A percentile compares a stretch with the other conserved stretches of the same genome.
Conservation (phyloP, 2,797 vertebrate species). For the Eremophila alpestris region DNA sequence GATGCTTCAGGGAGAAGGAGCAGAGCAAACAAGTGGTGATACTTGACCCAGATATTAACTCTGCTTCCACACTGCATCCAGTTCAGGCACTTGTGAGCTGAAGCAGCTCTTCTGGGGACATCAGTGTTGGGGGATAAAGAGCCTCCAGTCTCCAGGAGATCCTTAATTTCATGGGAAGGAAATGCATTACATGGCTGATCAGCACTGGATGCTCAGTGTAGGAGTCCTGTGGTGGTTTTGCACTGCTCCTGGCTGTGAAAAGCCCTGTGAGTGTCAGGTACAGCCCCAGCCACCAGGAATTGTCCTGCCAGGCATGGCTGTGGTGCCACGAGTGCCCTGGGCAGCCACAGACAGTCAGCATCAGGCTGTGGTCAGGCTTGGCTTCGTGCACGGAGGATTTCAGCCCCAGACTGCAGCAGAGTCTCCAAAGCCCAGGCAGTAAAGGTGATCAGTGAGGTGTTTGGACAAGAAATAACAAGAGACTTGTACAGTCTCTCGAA, state of each 20-base stretch:
- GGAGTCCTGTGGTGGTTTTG: background rate
- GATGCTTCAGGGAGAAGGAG: background rate
- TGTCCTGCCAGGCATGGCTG: rapidly evolving
- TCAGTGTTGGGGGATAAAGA: background rate
- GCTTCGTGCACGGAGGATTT: background rate
- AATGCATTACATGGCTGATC: background rate
- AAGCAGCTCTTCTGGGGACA: background rate
- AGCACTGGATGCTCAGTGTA: background rate
- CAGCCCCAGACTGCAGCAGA: rapidly evolving
- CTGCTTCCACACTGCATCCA: background rate
- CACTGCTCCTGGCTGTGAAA: background rate
- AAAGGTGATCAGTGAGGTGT: background rate
- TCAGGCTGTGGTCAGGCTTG: background rate
- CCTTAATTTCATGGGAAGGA: background rate
- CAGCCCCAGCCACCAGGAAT: background rate
- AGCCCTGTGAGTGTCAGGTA: background rate
- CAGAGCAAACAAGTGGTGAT: background rate
- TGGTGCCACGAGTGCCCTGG: background rate
- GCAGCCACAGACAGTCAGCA: background rate
- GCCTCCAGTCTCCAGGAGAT: background rate
- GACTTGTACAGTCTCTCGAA: background rate
- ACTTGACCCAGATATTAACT: background rate
- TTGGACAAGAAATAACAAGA: constrained; percentile 50
- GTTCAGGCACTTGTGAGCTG: background rate
- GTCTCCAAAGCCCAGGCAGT: background rate